Conservation (phyloP, 1,140 invertebrate species). For the Thaumatotibia leucotreta region DNA sequence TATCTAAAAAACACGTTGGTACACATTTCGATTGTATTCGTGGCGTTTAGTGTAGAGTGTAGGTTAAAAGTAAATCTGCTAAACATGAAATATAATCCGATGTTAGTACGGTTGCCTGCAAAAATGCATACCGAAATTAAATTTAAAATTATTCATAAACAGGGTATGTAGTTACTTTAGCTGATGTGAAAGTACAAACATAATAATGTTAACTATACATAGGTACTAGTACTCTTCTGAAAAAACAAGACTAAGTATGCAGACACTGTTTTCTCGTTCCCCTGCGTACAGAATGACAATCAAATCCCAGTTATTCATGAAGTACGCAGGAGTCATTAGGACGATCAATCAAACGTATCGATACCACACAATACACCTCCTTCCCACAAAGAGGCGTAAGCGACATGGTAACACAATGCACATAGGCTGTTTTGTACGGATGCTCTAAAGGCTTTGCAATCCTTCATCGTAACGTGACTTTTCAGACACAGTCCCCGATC, state of each 20-base stretch:
- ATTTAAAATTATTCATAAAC: too few relatives aligned
- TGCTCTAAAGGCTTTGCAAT: not conserved
- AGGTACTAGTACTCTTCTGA: not conserved
- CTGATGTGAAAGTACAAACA: too few relatives aligned
- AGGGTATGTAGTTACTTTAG: too few relatives aligned
- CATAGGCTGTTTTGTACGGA: not conserved
- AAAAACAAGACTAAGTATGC: not conserved
- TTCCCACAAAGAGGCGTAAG: not conserved
- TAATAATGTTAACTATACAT: too few relatives aligned
- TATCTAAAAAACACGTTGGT: too few relatives aligned
- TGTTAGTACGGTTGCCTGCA: too few relatives aligned
- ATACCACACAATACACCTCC: not conserved
- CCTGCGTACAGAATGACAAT: not conserved
- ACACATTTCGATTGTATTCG: too few relatives aligned
- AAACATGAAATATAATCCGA: too few relatives aligned
- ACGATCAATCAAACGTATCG: not conserved
- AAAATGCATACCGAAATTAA: too few relatives aligned
- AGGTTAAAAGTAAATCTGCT: too few relatives aligned
- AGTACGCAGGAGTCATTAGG: conserved; percentile 2
- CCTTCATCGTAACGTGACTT: conserved; percentile 7
- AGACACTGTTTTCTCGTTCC: not conserved
- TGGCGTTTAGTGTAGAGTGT: too few relatives aligned
- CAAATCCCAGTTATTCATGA: conserved; percentile 7
- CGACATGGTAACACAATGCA: not conserved
- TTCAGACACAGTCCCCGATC: not conserved